Evolutionary conservation across 2,888 invertebrate genomes (phyloP).

Genomic region (Furcula furcula): DNA sequence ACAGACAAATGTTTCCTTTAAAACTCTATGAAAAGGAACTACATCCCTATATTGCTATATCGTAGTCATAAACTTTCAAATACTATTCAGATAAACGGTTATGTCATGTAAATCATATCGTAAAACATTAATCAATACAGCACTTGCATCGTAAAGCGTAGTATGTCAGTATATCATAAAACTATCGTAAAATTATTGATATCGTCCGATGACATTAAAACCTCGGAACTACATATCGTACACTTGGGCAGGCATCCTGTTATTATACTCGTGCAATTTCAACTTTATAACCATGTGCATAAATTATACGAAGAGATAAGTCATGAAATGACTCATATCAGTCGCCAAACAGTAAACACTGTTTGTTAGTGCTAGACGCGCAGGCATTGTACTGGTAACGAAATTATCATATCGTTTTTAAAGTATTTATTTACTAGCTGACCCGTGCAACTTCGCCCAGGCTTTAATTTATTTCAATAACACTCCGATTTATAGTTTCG

Average conservation of each 20-base stretch:
- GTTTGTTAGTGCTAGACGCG: slow-evolving; percentile 22
- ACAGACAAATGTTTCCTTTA: too few relatives aligned
- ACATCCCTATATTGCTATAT: too few relatives aligned
- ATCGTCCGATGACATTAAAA: slow-evolving; percentile 43
- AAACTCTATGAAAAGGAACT: too few relatives aligned
- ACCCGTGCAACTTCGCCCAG: too few relatives aligned
- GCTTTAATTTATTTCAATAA: too few relatives aligned
- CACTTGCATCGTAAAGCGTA: neutral
- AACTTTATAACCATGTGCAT: slow-evolving; percentile 1
- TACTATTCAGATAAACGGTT: neutral
- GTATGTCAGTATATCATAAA: slow-evolving; percentile 24
- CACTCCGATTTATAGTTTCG: too few relatives aligned
- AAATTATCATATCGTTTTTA: neutral
- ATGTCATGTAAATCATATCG: neutral
- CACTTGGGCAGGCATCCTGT: slow-evolving; percentile 22
- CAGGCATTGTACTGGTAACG: slow-evolving; percentile 15
- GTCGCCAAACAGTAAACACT: slow-evolving; percentile 29
- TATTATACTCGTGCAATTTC: slow-evolving; percentile 8
- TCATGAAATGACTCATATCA: slow-evolving; percentile 24
- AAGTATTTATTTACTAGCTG: too few relatives aligned
- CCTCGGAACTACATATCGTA: slow-evolving; percentile 20
- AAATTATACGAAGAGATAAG: slow-evolving; percentile 1
- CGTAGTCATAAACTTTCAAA: neutral
- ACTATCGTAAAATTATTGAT: slow-evolving; percentile 26
- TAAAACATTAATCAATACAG: neutral